Percentiles rank a stretch among this genome's conserved stretches.
Evolutionary conservation across 2,888 invertebrate genomes (phyloP).

Genomic region (Sisyra nigra): DNA sequence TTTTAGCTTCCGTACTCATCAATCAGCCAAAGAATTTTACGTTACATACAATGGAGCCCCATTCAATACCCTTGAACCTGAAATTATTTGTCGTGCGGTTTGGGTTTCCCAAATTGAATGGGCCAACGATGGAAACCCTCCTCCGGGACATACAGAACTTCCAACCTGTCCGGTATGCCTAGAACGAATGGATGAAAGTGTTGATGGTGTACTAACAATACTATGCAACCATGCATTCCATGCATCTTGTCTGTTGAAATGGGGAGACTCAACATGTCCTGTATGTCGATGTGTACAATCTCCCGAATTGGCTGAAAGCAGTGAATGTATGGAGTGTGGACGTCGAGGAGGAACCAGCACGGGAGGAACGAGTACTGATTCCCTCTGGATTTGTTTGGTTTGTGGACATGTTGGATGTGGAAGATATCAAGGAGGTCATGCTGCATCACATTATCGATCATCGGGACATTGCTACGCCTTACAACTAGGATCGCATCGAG

Average conservation of each 20-base stretch:
- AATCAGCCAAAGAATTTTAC: constrained; percentile 82
- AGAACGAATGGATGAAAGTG: constrained; percentile 97
- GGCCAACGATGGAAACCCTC: constrained; percentile 52
- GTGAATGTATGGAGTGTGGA: constrained; percentile 41
- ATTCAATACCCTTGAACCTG: constrained; percentile 87
- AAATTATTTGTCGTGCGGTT: constrained; percentile 81
- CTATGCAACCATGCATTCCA: constrained; percentile 98
- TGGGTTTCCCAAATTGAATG: constrained; percentile 91
- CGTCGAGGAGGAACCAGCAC: constrained; percentile 18
- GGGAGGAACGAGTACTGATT: constrained; percentile 42
- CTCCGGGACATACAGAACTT: constrained; percentile 77
- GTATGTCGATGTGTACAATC: constrained; percentile 71
- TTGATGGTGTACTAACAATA: constrained; percentile 92
- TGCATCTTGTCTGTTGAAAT: constrained; percentile 84
- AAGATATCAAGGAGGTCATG: constrained; percentile 71
- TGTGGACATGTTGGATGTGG: constrained; percentile 99
- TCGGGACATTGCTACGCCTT: constrained; percentile 96
- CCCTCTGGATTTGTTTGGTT: constrained; percentile 96
- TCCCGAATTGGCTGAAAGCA: constrained; percentile 37
- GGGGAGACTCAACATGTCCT: constrained; percentile 95
- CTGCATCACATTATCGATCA: constrained; percentile 85
- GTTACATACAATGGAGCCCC: constrained; percentile 81
- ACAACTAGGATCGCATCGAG: constrained; percentile 88
- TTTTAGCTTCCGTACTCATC: constrained; percentile 48
- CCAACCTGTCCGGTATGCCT: constrained; percentile 95